phyloP scores from a whole-genome alignment of 1,140 invertebrate genomes.

The Dendroctonus ponderosae region DNA sequence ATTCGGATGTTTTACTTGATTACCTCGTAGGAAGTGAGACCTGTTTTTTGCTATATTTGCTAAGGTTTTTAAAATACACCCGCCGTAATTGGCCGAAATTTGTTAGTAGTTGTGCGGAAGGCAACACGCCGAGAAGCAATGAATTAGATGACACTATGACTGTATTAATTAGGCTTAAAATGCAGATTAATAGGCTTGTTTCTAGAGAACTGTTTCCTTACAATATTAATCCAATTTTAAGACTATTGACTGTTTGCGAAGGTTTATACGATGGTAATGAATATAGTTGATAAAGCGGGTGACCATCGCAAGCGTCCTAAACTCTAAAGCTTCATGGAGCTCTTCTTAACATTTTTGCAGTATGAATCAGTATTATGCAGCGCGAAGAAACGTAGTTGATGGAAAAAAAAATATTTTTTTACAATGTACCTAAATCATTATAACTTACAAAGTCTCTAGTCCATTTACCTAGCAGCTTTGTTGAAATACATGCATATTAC shows the following conservation, averaged over 20 bases:
- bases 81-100: conserved; percentile 82
- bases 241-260: conserved; percentile 81
- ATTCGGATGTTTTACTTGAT: conserved; percentile 80
- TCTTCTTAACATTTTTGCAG: no score
- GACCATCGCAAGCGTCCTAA: no score
- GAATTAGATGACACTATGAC: conserved; percentile 81
- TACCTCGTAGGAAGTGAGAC: conserved; percentile 89
- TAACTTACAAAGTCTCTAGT: no score
- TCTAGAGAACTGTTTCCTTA: conserved; percentile 83
- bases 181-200: conserved; percentile 79
- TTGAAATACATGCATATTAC: no score
- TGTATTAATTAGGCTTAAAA: conserved; percentile 73
- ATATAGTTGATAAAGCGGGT: conserved; percentile 56
- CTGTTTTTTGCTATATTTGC: conserved; percentile 82
- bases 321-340: no score
- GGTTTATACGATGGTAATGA: conserved; percentile 81
- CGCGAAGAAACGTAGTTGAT: no score
- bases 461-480: no score
- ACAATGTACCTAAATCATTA: no score
- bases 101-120: conserved; percentile 67
- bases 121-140: conserved; percentile 53
- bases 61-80: conserved; percentile 83
- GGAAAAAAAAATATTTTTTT: no score
- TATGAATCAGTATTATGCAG: no score
- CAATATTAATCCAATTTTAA: conserved; percentile 83